These are phyloP conservation scores for Axis porcinus DNA, from an alignment of 2,113 vertebrate genomes.

Conservation along the genomic window DNA sequence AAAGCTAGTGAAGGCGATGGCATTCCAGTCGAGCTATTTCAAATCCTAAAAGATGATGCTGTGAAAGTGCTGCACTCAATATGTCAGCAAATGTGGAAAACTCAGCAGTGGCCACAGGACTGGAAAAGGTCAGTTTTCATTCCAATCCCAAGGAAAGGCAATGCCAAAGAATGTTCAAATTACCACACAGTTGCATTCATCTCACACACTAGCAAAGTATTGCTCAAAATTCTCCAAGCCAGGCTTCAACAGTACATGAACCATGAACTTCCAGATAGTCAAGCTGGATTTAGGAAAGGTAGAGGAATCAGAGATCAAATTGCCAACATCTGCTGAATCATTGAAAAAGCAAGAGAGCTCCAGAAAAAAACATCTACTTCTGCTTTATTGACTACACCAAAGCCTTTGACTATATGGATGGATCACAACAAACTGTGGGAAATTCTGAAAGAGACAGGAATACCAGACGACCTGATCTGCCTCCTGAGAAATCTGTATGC, in stretches of 20 bases:
- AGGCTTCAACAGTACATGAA: not conserved
- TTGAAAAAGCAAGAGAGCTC: not conserved
- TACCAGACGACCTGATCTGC: not conserved
- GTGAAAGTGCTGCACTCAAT: not conserved
- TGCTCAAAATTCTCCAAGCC: not conserved
- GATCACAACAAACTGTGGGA: not conserved
- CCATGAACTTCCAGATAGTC: not conserved
- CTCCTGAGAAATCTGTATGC: not conserved
- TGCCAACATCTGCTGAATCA: not conserved
- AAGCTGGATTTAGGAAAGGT: not conserved
- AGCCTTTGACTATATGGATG: not conserved
- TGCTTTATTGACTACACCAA: not conserved
- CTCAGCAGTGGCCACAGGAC: not conserved
- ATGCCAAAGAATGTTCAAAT: not conserved
- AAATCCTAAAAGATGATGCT: not conserved
- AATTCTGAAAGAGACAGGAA: not conserved
- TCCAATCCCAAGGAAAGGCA: not conserved
- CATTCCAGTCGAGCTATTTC: not conserved
- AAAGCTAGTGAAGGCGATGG: not conserved
- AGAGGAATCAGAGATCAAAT: not conserved
- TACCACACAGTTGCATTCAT: not conserved
- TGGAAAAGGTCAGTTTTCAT: not conserved
- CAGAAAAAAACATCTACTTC: not conserved
- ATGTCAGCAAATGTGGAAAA: not conserved
- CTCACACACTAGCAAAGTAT: not conserved